These are phyloP conservation scores for Orthosia incerta DNA, from an alignment of 2,888 invertebrate species.

Conservation along the genomic window DNA sequence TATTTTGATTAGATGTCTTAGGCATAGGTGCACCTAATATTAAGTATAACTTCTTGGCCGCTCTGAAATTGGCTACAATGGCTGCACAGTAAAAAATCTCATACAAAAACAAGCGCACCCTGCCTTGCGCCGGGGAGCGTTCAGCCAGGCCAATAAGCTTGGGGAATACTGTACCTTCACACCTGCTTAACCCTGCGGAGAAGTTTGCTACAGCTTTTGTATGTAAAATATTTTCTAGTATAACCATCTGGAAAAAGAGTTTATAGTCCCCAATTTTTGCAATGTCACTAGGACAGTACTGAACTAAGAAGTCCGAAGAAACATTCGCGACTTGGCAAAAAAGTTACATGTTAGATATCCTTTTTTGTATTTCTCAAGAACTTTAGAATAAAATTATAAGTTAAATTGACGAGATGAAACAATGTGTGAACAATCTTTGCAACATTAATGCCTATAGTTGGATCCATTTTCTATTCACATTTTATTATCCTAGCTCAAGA, in stretches of 20 bases:
- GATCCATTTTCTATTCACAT: slow-evolving; percentile 18
- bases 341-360: slow-evolving; percentile 6
- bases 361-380: not conserved
- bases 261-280: not conserved
- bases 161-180: too few species aligned
- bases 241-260: slow-evolving; percentile 1
- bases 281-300: slow-evolving; percentile 17
- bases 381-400: not conserved
- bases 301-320: slow-evolving; percentile 13
- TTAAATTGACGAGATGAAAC: slow-evolving; percentile 22
- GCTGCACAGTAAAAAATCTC: too few species aligned
- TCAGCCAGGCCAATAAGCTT: too few species aligned
- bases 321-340: slow-evolving; percentile 7
- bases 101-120: too few species aligned
- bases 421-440: slow-evolving; percentile 22
- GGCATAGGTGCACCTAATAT: too few species aligned
- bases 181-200: too few species aligned
- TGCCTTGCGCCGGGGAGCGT: too few species aligned
- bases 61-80: too few species aligned
- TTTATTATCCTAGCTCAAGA: slow-evolving; percentile 1
- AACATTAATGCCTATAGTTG: slow-evolving; percentile 7
- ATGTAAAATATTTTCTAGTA: not conserved
- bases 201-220: not conserved
- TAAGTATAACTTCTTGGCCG: too few species aligned
- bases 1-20: too few species aligned